These are phyloP conservation scores for Schizotus pectinicornis DNA, from an alignment of 2,888 invertebrate genomes.

Conservation along the genomic window DNA sequence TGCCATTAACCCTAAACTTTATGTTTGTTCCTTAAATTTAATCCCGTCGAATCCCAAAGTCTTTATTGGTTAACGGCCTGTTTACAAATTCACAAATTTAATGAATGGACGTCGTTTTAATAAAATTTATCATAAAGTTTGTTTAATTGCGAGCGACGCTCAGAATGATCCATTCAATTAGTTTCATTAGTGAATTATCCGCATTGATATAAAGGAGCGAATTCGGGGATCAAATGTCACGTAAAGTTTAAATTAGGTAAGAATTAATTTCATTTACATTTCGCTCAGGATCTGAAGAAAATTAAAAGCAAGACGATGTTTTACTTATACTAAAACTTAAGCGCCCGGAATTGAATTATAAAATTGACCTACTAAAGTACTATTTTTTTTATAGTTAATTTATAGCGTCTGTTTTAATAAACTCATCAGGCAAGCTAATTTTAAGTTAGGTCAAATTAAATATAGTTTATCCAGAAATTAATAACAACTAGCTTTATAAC, in stretches of 20 bases:
- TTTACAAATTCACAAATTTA: constrained; percentile 39
- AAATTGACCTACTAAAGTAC: too few relatives aligned
- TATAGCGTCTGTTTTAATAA: too few relatives aligned
- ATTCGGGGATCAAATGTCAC: constrained; percentile 25
- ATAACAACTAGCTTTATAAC: too few relatives aligned
- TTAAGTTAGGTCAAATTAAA: too few relatives aligned
- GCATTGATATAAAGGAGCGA: constrained; percentile 11
- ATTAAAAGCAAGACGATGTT: constrained; percentile 3
- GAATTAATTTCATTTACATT: constrained; percentile 17
- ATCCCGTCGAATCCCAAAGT: constrained; percentile 20
- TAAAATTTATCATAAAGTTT: constrained; percentile 22
- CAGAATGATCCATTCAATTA: constrained; percentile 21
- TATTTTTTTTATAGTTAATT: too few relatives aligned
- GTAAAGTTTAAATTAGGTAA: constrained; percentile 25
- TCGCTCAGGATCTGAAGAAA: neutral
- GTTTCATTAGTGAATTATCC: constrained; percentile 17
- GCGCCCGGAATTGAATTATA: too few relatives aligned
- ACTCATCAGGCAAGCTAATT: too few relatives aligned
- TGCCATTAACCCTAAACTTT: constrained; percentile 33
- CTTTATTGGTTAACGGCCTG: constrained; percentile 32
- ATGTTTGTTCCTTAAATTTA: constrained; percentile 31
- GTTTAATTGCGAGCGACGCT: constrained; percentile 8
- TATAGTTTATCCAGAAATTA: too few relatives aligned
- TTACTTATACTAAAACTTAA: neutral
- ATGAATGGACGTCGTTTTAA: constrained; percentile 28